Base-by-base conservation (phyloP, 2,888 invertebrate species). In the Shargacucullia verbasci region DNA sequence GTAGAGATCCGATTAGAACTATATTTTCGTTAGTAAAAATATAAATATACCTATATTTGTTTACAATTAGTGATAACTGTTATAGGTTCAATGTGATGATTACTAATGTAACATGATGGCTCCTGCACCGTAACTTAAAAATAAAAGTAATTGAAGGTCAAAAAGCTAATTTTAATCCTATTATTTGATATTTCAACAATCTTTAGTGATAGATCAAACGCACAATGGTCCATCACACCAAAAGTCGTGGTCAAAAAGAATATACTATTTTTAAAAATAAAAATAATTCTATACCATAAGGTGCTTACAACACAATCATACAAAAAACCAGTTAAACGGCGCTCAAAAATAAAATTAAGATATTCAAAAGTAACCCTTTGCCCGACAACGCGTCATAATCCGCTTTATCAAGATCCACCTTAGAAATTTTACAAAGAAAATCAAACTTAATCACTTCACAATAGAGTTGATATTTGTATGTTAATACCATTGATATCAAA, bases 291-390 rank as follows among this genome's bases (percentile, higher is more conserved):
- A 76, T 66, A 53, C 64, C 66, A 52, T 54, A 70, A 74, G 76
- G 68, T 76, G 68, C 76, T 76, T 73, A 78, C 53, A 71, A 72
- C 67, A 70, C 73, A 74, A 70, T 75, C 70, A 58, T 70, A 73
- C 72, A 75, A 73, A 66, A 77, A 81, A 82, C 76, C 74, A 73
- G 78, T 73, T 69, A 78, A 76, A 79, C 53, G 76, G 78, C 78
- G 79, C 76, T 74, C 79, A 67, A 80, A 83, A 83, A 83, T 81
- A 81, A 85, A 85, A 87, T 86, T 80, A 85, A 86, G 82, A 78
- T 84, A 85, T 86, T 84, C 83, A 77, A 77, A 77, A 78, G 76
- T 77, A 79, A 76, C 78, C 81, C 84, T 80, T 79, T 76, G 69
- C 46, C 66, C 65, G 68, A 72, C 76, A 70, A 61, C 70, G 80